These are phyloP conservation scores for Syrista parreyssii DNA, from an alignment of 2,888 invertebrate genomes.

Conservation along the genomic window DNA sequence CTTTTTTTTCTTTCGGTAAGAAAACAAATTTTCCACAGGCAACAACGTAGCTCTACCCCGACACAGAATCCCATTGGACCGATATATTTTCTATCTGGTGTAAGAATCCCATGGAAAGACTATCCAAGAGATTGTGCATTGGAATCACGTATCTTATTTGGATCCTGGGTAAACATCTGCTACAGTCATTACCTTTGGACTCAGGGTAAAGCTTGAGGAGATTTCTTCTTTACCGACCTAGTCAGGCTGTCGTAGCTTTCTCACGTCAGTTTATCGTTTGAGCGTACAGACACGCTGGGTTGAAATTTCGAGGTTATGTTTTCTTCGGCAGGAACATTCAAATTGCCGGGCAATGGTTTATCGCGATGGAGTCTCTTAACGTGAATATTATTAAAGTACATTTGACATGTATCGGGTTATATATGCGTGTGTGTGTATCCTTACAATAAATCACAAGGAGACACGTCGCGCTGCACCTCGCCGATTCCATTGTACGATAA, in stretches of 20 bases:
- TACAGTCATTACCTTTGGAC: not conserved
- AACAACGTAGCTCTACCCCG: not conserved
- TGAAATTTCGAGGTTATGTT: not conserved
- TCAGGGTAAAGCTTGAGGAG: not conserved
- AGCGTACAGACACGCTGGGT: not conserved
- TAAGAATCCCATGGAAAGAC: not conserved
- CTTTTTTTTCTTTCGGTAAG: too few species aligned
- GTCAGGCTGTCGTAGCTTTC: not conserved
- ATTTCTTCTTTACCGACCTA: too few species aligned
- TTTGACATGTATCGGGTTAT: too few species aligned
- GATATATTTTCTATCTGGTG: not conserved
- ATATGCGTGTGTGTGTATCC: too few species aligned
- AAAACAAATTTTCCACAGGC: not conserved
- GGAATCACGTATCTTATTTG: not conserved
- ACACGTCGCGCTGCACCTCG: conserved; percentile 2
- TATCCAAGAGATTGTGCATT: not conserved
- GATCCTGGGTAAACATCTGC: not conserved
- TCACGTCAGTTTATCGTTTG: not conserved
- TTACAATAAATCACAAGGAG: conserved; percentile 26
- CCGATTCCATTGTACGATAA: conserved; percentile 28
- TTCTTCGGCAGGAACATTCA: not conserved
- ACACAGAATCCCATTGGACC: not conserved
- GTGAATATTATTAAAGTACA: not conserved
- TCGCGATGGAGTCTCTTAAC: not conserved
- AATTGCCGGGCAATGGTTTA: not conserved